phyloP scores from a whole-genome alignment of 2,797 vertebrate genomes.

The Sebastes variabilis region DNA sequence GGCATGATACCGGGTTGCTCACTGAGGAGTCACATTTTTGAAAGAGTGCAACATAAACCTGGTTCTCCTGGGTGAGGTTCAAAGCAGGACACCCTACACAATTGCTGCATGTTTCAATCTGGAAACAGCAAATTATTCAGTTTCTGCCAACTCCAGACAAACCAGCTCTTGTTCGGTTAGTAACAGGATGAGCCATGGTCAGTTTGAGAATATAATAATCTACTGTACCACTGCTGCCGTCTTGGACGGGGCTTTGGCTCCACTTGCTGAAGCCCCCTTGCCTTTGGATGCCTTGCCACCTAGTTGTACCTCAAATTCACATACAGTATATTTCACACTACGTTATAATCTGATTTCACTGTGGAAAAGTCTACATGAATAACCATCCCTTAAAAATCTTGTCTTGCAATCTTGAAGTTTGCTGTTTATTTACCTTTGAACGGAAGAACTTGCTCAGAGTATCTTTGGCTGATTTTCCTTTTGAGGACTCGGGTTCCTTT shows the following conservation, averaged over 20 bases:
- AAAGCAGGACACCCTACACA: neutral
- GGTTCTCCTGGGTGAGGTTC: neutral
- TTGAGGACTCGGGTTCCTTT: constrained; percentile 80
- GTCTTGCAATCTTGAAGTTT: neutral
- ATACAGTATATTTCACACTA: constrained; percentile 46
- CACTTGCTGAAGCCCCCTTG: constrained; percentile 47
- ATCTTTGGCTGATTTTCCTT: constrained; percentile 75
- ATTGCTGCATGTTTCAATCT: neutral
- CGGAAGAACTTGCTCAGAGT: constrained; percentile 90
- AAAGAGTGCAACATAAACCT: neutral
- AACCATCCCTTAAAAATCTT: neutral
- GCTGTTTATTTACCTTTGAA: constrained; percentile 84
- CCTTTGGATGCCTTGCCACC: constrained; percentile 48
- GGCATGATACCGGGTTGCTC: too few species aligned
- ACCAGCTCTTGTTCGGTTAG: constrained; percentile 38
- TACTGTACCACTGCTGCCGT: constrained; percentile 61
- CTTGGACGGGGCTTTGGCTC: constrained; percentile 46
- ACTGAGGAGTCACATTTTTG: neutral
- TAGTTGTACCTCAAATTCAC: constrained; percentile 67
- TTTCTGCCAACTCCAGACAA: constrained; percentile 53
- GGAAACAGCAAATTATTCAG: constrained; percentile 5
- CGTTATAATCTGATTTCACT: constrained; percentile 31
- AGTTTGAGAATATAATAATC: constrained; percentile 47
- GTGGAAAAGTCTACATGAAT: neutral
- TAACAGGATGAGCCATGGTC: constrained; percentile 42